Evolutionary conservation across 2,113 vertebrate genomes (phyloP).

Genomic region (Myotis yumanensis): DNA sequence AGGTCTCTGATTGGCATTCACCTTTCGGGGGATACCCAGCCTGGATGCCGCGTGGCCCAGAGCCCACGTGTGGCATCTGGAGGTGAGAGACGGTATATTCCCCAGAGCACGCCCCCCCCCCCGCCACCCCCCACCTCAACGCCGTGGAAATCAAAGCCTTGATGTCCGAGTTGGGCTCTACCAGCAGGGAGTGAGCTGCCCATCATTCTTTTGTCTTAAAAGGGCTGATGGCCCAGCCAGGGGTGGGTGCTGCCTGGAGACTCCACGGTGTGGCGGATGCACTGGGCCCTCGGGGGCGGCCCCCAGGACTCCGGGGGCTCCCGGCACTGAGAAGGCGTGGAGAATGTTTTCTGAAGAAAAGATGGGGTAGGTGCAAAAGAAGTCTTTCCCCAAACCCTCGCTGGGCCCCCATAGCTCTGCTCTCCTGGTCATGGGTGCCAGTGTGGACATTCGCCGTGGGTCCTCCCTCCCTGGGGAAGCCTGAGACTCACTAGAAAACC

Average conservation of each 20-base stretch:
- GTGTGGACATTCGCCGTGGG: too few relatives aligned
- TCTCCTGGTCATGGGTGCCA: neutral
- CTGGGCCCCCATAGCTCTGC: neutral
- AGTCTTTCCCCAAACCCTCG: neutral
- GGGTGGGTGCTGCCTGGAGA: too few relatives aligned
- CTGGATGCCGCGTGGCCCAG: too few relatives aligned
- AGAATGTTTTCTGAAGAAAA: neutral
- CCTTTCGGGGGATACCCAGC: neutral
- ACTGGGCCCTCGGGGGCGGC: accelerated
- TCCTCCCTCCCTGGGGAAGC: neutral
- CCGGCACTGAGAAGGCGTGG: neutral
- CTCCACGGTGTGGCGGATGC: neutral
- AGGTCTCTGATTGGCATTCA: neutral
- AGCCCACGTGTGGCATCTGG: too few relatives aligned
- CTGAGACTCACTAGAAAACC: neutral
- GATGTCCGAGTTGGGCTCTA: accelerated
- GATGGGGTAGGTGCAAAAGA: too few relatives aligned
- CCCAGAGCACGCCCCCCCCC: neutral
- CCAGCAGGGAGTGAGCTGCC: neutral
- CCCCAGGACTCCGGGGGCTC: neutral
- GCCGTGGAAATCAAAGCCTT: neutral
- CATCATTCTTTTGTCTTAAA: neutral
- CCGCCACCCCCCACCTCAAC: accelerated
- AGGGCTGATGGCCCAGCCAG: neutral
- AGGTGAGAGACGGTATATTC: neutral